These are phyloP conservation scores for Pao palembangensis DNA, from an alignment of 2,113 vertebrate species.

Conservation along the genomic window DNA sequence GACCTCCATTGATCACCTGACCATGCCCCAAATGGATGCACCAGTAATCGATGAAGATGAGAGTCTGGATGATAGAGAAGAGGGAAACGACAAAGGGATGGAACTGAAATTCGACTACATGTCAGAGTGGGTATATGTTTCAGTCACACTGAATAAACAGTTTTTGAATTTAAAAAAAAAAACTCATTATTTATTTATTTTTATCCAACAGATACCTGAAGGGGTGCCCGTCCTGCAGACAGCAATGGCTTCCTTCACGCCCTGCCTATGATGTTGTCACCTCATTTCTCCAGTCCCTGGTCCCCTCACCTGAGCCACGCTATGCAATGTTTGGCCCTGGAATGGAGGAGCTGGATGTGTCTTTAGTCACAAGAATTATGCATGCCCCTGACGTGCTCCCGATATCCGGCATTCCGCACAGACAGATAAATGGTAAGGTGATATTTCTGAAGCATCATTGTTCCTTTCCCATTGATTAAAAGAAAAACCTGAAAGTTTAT, in stretches of 20 bases:
- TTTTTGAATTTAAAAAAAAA: neutral
- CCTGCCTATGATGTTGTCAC: constrained; percentile 76
- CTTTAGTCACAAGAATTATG: constrained; percentile 87
- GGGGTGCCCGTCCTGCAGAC: constrained; percentile 80
- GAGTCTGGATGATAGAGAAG: constrained; percentile 43
- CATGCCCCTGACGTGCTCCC: constrained; percentile 79
- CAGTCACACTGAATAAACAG: neutral
- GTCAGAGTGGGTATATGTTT: constrained; percentile 78
- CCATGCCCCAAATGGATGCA: constrained; percentile 78
- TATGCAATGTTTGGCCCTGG: constrained; percentile 96
- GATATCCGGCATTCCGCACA: constrained; percentile 79
- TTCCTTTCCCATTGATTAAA: neutral
- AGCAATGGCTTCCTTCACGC: constrained; percentile 71
- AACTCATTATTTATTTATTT: neutral
- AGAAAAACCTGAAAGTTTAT: neutral
- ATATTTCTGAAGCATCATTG: neutral
- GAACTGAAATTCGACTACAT: constrained; percentile 80
- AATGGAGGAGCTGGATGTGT: constrained; percentile 88
- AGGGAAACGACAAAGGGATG: constrained; percentile 18
- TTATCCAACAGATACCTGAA: constrained; percentile 82
- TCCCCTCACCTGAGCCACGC: constrained; percentile 81
- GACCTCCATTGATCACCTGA: constrained; percentile 85
- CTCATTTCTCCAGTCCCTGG: constrained; percentile 85
- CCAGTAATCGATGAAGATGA: constrained; percentile 68
- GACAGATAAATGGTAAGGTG: constrained; percentile 84